phyloP scores from a whole-genome alignment of 2,113 vertebrate species.

The Oryzias celebensis region DNA sequence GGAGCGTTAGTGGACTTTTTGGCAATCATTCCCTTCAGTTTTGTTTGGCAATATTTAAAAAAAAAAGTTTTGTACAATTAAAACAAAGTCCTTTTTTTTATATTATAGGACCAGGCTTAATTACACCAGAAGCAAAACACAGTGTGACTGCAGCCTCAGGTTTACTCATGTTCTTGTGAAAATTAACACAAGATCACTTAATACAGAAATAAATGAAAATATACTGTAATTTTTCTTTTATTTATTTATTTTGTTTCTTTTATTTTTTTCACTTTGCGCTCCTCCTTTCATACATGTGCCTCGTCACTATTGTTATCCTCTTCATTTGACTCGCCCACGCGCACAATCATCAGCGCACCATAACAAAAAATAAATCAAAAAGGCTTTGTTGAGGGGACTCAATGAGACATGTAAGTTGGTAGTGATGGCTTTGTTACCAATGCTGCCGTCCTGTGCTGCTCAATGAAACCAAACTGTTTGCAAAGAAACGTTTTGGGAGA shows the following conservation, averaged over 20 bases:
- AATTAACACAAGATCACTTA: conserved; percentile 9
- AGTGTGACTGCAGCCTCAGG: conserved; percentile 13
- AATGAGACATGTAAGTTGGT: conserved; percentile 3
- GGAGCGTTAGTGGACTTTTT: no score
- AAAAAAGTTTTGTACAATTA: no score
- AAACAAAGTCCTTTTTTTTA: no score
- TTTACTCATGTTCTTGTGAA: conserved; percentile 3
- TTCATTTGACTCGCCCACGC: conserved; percentile 10
- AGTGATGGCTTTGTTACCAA: conserved; percentile 16
- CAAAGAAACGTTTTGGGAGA: no score
- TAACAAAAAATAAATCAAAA: conserved; percentile 1
- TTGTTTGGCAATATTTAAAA: no score
- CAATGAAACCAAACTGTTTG: conserved; percentile 14
- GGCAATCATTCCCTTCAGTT: no score
- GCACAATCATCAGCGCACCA: conserved; percentile 13
- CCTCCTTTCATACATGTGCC: conserved; percentile 15
- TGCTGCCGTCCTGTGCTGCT: conserved; percentile 7
- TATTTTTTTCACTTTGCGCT: conserved; percentile 8
- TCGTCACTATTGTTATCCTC: conserved; percentile 15
- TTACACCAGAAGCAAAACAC: conserved; percentile 9
- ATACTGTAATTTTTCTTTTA: no score
- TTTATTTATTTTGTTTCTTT: no score
- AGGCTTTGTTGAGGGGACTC: conserved; percentile 13
- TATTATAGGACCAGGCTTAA: background rate
- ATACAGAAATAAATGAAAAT: conserved; percentile 23